A percentile compares a stretch with the other conserved stretches of the same genome.
Conservation (phyloP, 2,888 invertebrate genomes). For the Dynastes maya region DNA sequence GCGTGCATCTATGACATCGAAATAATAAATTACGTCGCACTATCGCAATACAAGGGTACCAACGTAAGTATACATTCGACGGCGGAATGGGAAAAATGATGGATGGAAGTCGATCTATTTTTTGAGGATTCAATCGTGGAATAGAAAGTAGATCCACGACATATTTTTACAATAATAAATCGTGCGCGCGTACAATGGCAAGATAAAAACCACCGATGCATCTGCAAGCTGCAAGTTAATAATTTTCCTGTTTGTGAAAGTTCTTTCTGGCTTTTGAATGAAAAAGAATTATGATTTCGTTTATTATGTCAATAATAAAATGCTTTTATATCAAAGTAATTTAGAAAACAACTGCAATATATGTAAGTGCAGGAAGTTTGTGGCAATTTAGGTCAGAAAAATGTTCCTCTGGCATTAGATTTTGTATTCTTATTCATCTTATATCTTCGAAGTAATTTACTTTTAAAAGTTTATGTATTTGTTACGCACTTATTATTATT, state of each 20-base stretch:
- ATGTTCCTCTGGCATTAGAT: no score
- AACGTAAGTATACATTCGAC: slow-evolving; percentile 7
- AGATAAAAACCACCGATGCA: not conserved
- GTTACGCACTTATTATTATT: no score
- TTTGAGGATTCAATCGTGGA: slow-evolving; percentile 36
- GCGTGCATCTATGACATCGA: slow-evolving; percentile 23
- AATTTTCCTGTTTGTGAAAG: not conserved
- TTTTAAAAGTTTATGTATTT: no score
- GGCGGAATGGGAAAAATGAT: slow-evolving; percentile 13
- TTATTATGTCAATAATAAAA: no score
- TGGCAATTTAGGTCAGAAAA: no score
- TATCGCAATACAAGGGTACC: not conserved
- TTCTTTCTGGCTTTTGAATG: no score
- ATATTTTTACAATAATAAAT: slow-evolving; percentile 25
- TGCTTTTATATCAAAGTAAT: no score
- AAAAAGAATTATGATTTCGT: no score
- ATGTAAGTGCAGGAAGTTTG: no score
- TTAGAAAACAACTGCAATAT: no score
- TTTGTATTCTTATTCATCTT: no score
- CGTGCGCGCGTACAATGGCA: not conserved
- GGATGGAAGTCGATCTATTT: slow-evolving; percentile 34
- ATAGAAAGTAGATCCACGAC: slow-evolving; percentile 22
- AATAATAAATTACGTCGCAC: slow-evolving; percentile 29
- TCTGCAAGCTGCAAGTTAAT: not conserved
- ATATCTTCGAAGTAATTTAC: no score